Percentiles rank a stretch among this genome's conserved stretches.
These are phyloP conservation scores for Arvicanthis niloticus DNA, from an alignment of 2,113 vertebrate genomes.

Conservation along the genomic window DNA sequence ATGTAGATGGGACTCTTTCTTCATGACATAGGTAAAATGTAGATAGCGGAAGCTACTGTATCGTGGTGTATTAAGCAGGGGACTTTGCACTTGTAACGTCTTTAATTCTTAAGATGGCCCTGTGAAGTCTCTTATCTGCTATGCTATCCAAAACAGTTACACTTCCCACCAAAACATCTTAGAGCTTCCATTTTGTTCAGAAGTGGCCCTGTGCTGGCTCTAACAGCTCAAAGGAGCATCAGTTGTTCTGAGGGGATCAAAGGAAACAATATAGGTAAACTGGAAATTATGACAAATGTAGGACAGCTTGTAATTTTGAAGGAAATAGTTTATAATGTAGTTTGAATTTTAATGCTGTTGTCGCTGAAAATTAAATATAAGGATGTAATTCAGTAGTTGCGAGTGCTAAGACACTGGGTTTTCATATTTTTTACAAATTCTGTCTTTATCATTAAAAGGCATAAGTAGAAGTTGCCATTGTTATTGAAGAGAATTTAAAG, in stretches of 20 bases:
- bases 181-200: background rate
- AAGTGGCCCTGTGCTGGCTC: background rate
- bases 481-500: conserved; percentile 46
- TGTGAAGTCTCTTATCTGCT: background rate
- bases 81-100: background rate
- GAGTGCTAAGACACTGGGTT: background rate
- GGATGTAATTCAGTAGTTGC: background rate
- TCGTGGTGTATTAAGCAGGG: background rate
- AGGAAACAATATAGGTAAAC: background rate
- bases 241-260: background rate
- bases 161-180: background rate
- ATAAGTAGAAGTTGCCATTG: conserved; percentile 26
- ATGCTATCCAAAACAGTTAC: background rate
- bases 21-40: background rate
- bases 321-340: background rate
- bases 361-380: background rate
- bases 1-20: background rate
- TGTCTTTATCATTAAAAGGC: background rate
- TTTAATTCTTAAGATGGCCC: background rate
- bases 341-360: background rate
- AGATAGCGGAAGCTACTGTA: background rate
- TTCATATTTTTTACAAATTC: background rate
- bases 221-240: background rate
- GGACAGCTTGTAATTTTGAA: conserved; percentile 20
- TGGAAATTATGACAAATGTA: conserved; percentile 18